Base-by-base conservation (phyloP, 2,888 invertebrate genomes). In the Sinhomidia bicolor region DNA sequence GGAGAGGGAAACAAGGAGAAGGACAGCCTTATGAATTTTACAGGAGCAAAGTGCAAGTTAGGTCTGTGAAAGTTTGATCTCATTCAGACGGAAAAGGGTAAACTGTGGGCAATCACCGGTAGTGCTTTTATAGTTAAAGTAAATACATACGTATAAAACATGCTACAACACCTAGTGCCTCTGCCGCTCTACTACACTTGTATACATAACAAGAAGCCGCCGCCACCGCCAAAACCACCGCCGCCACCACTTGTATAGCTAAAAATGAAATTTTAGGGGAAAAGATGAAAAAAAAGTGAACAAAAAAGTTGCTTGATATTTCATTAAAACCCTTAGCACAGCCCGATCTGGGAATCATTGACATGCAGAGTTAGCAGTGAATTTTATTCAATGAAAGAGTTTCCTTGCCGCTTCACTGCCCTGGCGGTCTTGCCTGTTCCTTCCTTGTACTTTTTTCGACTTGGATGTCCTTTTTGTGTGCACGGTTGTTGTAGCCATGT, bases 51-150 rank as follows among this genome's bases (percentile, higher is more conserved):
- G 78, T 78, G 65, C 78, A 85, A 78, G 51, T 79, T 79, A 36
- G 85, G 85, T 85, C 85, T 79, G 78, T 85, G 65, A 62, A 44
- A 85, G 79, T 85, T 85, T 78, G 85, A 85, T 85, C 85, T 85
- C 85, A 85, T 47, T 85, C 78, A 85, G 85, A 65, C 62, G 85
- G 85, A 85, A 85, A 79, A 85, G 85, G 85, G 85, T 85, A 85
- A 85, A 85, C 85, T 78, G 78, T 78, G 85, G 79, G 79, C 85
- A 85, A 85, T 85, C 85, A 85, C 85, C 85, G 65, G 78, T 85
- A 85, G 85, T 85, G 79, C 85, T 78, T 85, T 85, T 85, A 85
- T 76, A 79, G 78, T 85, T 85, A 79, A 85, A 79, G 85, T 85
- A 85, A 85, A 85, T 85, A 85, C 85, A 79, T 85, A 36, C 74